A percentile compares a stretch with the other conserved stretches of the same genome.
Evolutionary conservation across 2,113 vertebrate genomes (phyloP).

Genomic region (Odocoileus virginianus): DNA sequence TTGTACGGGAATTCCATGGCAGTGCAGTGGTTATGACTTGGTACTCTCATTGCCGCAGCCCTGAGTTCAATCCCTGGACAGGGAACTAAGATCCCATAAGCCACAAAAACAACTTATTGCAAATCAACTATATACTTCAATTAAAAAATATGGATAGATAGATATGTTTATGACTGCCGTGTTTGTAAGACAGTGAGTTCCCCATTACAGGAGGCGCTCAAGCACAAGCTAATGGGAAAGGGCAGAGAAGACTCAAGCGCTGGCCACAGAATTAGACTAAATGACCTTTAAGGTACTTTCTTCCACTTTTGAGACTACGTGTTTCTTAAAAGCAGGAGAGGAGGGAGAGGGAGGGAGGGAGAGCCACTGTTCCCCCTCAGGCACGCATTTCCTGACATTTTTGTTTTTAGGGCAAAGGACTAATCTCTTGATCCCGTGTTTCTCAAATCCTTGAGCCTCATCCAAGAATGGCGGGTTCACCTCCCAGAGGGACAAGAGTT

Average conservation of each 20-base stretch:
- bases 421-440: constrained; percentile 22
- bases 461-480: not conserved
- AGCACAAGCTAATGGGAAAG: not conserved
- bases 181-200: not conserved
- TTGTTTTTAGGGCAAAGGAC: constrained; percentile 30
- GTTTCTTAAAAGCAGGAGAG: not conserved
- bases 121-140: not conserved
- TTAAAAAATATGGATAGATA: not conserved
- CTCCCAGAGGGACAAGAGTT: not conserved
- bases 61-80: not conserved
- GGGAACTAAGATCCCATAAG: not conserved
- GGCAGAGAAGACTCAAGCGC: not conserved
- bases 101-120: not conserved
- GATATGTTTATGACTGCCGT: not conserved
- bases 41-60: not conserved
- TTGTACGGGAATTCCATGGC: not conserved
- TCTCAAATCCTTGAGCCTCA: constrained; percentile 18
- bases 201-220: not conserved
- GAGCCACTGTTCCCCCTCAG: not conserved
- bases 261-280: not conserved
- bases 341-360: not conserved
- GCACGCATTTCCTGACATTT: not conserved
- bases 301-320: not conserved
- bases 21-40: not conserved
- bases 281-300: not conserved